Evolutionary conservation across 2,888 invertebrate species (phyloP).

Genomic region (Ophion costatus): DNA sequence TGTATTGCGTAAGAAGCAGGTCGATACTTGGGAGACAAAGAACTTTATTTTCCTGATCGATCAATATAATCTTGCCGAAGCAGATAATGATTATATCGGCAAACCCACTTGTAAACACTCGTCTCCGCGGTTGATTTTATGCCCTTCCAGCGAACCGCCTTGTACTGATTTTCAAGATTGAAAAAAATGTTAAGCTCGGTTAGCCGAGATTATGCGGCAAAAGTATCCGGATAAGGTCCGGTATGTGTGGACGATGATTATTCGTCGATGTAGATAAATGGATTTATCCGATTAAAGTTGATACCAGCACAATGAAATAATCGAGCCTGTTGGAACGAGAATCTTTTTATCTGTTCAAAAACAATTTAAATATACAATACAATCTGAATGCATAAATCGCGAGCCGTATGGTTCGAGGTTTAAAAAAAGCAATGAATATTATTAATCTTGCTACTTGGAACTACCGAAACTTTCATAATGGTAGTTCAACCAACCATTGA

Average conservation of each 20-base stretch:
- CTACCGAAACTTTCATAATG: too few relatives aligned
- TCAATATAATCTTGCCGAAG: not conserved
- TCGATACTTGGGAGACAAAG: too few relatives aligned
- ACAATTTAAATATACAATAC: too few relatives aligned
- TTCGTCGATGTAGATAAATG: not conserved
- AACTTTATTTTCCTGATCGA: not conserved
- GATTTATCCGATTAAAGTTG: not conserved
- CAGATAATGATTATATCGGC: conserved; percentile 9
- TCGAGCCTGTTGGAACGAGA: too few relatives aligned
- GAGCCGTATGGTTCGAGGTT: too few relatives aligned
- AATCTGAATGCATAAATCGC: too few relatives aligned
- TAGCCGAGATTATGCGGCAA: not conserved
- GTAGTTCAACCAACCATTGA: too few relatives aligned
- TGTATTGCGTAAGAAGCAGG: not conserved
- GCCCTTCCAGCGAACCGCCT: not conserved
- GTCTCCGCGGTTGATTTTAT: not conserved
- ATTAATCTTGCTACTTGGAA: too few relatives aligned
- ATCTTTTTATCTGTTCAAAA: too few relatives aligned
- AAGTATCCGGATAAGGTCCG: not conserved
- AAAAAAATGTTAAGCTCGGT: not conserved
- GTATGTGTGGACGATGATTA: not conserved
- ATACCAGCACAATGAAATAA: too few relatives aligned
- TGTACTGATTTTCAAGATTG: conserved; percentile 6
- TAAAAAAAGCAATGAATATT: too few relatives aligned
- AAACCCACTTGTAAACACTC: not conserved